Percentiles rank a stretch among this genome's conserved stretches.
Evolutionary conservation across 2,797 vertebrate species (phyloP).

Genomic region (Cichlasoma orientale): DNA sequence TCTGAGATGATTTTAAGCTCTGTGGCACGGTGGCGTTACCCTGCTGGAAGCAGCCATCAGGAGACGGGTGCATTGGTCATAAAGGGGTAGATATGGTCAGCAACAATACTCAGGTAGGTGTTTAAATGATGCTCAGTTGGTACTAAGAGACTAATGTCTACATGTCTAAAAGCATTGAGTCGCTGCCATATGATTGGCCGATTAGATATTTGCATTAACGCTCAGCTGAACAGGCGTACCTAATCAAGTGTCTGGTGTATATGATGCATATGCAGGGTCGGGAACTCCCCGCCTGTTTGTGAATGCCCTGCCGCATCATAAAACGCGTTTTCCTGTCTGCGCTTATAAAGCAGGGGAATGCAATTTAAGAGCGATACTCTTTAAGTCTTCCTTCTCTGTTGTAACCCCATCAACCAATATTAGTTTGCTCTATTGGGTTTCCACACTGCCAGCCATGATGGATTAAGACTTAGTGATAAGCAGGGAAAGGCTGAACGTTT

Average conservation of each 20-base stretch:
- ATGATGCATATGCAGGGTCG: not conserved
- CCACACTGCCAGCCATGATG: slow-evolving; percentile 47
- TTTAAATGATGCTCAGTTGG: too few relatives aligned
- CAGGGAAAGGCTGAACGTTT: slow-evolving; percentile 53
- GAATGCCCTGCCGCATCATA: slow-evolving; percentile 28
- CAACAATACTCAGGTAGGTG: too few relatives aligned
- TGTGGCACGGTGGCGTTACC: too few relatives aligned
- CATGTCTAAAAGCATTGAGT: not conserved
- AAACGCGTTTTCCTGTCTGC: slow-evolving; percentile 18
- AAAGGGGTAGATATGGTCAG: too few relatives aligned
- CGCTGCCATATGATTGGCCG: not conserved
- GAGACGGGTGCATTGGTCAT: too few relatives aligned
- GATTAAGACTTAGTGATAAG: slow-evolving; percentile 70
- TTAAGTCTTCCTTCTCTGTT: slow-evolving; percentile 27
- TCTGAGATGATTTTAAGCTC: too few relatives aligned
- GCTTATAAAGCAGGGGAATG: slow-evolving; percentile 14
- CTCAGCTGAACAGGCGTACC: too few relatives aligned
- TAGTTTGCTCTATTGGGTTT: slow-evolving; percentile 49
- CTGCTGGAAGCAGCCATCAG: too few relatives aligned
- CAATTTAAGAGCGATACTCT: slow-evolving; percentile 22
- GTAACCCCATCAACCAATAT: slow-evolving; percentile 44
- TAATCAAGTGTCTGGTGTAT: not conserved
- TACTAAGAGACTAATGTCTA: not conserved
- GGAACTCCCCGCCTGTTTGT: slow-evolving; percentile 12
- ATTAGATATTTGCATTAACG: not conserved